A percentile compares a stretch with the other conserved stretches of the same genome.
Evolutionary conservation across 2,888 invertebrate genomes (phyloP).

Genomic region (Trachelus tabidus): DNA sequence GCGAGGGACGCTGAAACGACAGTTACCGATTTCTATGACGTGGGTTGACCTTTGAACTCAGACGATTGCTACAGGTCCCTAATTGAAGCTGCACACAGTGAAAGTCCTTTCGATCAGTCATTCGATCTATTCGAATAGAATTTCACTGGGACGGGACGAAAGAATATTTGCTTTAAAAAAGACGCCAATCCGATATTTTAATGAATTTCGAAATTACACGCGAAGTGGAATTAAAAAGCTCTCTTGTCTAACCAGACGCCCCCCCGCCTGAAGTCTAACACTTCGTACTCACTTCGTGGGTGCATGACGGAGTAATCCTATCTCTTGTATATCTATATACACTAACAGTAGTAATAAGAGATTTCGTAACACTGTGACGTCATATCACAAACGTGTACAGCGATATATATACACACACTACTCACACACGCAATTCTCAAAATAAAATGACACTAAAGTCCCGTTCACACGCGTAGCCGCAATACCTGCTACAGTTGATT

Average conservation of each 20-base stretch:
- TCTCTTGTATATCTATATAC: not conserved
- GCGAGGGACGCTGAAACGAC: not conserved
- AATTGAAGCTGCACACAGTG: not conserved
- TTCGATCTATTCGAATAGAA: not conserved
- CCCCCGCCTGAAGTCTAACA: not conserved
- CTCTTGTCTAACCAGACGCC: not conserved
- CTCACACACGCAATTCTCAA: not conserved
- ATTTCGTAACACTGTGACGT: not conserved
- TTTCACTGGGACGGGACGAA: not conserved
- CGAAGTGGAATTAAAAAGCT: not conserved
- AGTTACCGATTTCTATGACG: not conserved
- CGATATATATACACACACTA: not conserved
- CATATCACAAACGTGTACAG: not conserved
- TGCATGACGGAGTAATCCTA: not conserved
- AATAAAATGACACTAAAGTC: not conserved
- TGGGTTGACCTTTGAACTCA: not conserved
- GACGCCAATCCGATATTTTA: not conserved
- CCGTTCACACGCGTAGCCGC: not conserved
- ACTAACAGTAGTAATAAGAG: not conserved
- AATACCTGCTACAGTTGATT: not conserved
- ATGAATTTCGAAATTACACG: not conserved
- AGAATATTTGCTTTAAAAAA: not conserved
- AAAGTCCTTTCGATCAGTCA: not conserved
- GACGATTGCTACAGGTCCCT: not conserved
- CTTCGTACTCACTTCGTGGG: not conserved